A percentile compares a stretch with the other conserved stretches of the same genome.
Evolutionary conservation across 2,113 vertebrate genomes (phyloP).

Genomic region (Chaenogobius annularis): DNA sequence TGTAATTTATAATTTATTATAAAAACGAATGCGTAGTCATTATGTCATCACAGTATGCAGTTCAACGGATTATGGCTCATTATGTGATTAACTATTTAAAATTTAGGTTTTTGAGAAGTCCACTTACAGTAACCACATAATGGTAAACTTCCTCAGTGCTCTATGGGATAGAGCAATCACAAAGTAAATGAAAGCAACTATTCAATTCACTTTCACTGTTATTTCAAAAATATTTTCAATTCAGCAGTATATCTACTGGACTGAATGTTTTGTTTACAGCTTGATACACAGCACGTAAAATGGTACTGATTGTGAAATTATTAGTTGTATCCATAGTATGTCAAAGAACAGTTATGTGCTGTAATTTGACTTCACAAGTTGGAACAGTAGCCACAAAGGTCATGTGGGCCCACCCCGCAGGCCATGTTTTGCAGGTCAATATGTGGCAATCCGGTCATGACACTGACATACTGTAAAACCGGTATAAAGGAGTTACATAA

Average conservation of each 20-base stretch:
- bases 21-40: not conserved
- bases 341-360: not conserved
- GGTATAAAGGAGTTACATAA: not conserved
- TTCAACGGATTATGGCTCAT: not conserved
- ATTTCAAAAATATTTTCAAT: not conserved
- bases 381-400: slow-evolving; percentile 23
- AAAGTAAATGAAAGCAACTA: not conserved
- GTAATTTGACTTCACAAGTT: not conserved
- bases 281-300: not conserved
- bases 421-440: slow-evolving; percentile 24
- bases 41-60: not conserved
- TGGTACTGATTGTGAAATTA: not conserved
- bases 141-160: not conserved
- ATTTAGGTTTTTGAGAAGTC: not conserved
- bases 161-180: not conserved
- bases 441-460: slow-evolving; percentile 3
- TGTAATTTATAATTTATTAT: not conserved
- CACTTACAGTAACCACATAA: not conserved
- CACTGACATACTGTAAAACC: not conserved
- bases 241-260: not conserved
- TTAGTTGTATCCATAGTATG: not conserved
- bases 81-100: not conserved
- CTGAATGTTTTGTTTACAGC: not conserved
- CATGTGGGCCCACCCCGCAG: slow-evolving; percentile 16
- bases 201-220: not conserved